phyloP scores from a whole-genome alignment of 2,113 vertebrate species.

The Vidua chalybeata region DNA sequence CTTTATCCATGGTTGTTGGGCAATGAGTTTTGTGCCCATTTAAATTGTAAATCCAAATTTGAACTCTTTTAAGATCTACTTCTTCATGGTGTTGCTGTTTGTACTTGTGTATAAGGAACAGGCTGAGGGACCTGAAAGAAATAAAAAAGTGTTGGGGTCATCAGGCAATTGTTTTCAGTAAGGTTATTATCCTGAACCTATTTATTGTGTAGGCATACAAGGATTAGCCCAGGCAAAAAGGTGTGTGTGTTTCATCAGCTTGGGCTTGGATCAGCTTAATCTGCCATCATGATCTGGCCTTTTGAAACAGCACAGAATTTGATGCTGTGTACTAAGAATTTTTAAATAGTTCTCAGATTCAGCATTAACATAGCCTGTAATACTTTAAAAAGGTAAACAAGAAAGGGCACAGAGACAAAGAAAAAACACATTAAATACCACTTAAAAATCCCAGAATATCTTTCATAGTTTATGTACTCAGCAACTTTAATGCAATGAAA shows the following conservation, averaged over 20 bases:
- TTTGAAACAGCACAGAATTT: background rate
- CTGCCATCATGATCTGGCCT: background rate
- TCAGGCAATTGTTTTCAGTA: background rate
- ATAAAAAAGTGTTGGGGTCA: background rate
- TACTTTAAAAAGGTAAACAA: background rate
- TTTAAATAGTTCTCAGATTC: conserved; percentile 12
- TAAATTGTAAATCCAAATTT: background rate
- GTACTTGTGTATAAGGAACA: background rate
- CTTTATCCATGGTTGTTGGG: accelerated
- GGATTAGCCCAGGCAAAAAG: background rate
- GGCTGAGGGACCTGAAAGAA: background rate
- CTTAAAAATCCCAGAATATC: background rate
- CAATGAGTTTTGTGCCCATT: background rate
- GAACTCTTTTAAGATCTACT: background rate
- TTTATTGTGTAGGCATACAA: background rate
- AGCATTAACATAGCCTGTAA: background rate
- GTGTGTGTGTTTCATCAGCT: background rate
- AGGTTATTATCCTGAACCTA: background rate
- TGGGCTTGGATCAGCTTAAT: background rate
- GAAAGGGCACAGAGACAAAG: background rate
- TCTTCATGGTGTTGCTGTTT: background rate
- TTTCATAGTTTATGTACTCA: background rate
- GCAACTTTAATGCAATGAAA: background rate
- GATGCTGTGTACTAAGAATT: background rate
- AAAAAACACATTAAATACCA: background rate